phyloP scores from a whole-genome alignment of 2,113 vertebrate genomes.

The Acrocephalus kingi region DNA sequence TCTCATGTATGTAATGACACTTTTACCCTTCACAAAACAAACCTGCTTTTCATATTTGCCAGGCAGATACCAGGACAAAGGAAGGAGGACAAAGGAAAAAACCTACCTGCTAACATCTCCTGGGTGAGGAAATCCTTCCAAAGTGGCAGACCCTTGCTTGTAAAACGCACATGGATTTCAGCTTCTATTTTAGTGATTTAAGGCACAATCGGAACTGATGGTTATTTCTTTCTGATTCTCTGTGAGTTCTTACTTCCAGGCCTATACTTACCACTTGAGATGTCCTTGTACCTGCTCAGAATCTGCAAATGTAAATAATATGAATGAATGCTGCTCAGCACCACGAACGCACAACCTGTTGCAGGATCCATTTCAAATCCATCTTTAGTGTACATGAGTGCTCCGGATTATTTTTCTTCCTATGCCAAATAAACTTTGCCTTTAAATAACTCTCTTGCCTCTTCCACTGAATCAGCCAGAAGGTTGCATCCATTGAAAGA shows the following conservation, averaged over 20 bases:
- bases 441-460: not conserved
- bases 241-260: not conserved
- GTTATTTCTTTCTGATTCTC: not conserved
- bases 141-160: slow-evolving; percentile 14
- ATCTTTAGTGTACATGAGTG: not conserved
- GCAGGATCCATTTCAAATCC: not conserved
- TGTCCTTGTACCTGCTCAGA: not conserved
- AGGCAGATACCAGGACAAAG: not conserved
- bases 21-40: not conserved
- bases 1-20: not conserved
- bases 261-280: not conserved
- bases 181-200: slow-evolving; percentile 38
- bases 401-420: slow-evolving; percentile 30
- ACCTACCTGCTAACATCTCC: not conserved
- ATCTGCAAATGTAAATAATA: slow-evolving; percentile 22
- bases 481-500: not conserved
- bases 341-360: not conserved
- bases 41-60: not conserved
- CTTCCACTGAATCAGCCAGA: not conserved
- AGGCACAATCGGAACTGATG: not conserved
- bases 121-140: not conserved
- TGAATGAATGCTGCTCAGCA: not conserved
- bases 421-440: slow-evolving; percentile 49
- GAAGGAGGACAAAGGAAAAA: not conserved
- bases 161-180: slow-evolving; percentile 1